phyloP scores from a whole-genome alignment of 2,888 invertebrate genomes.

The Rhingia rostrata region DNA sequence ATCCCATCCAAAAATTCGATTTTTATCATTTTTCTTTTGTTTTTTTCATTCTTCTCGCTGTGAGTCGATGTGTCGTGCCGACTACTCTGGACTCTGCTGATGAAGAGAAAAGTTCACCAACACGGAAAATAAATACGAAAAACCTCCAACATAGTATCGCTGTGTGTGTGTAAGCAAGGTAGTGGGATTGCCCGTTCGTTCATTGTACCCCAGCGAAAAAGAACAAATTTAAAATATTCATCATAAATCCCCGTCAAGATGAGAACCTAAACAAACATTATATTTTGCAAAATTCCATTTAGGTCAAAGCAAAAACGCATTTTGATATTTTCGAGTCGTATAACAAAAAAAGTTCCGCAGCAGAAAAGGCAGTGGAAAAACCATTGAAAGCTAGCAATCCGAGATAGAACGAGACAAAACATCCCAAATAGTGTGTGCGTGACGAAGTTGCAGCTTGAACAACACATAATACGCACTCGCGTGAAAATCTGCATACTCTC shows the following conservation, averaged over 20 bases:
- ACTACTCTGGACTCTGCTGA: background rate
- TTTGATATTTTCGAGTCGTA: conserved; percentile 6
- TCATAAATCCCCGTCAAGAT: conserved; percentile 7
- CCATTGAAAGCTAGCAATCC: background rate
- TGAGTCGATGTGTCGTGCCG: conserved; percentile 18
- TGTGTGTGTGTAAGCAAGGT: conserved; percentile 49
- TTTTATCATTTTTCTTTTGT: conserved; percentile 46
- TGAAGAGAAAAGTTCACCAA: conserved; percentile 35
- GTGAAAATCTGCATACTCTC: conserved; percentile 41
- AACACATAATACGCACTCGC: conserved; percentile 53
- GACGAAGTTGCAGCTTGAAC: conserved; percentile 59
- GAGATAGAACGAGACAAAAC: conserved; percentile 72
- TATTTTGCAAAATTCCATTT: conserved; percentile 1
- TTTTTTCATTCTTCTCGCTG: conserved; percentile 39
- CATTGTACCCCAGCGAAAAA: conserved; percentile 59
- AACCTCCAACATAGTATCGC: conserved; percentile 21
- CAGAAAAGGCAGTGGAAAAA: conserved; percentile 37
- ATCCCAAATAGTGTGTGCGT: conserved; percentile 50
- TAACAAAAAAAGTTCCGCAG: conserved; percentile 42
- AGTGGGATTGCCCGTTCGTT: conserved; percentile 47
- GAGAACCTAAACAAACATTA: conserved; percentile 22
- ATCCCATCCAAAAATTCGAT: conserved; percentile 55
- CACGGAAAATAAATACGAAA: conserved; percentile 12
- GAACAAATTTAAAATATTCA: conserved; percentile 22
- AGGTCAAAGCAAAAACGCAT: conserved; percentile 30